phyloP scores from a whole-genome alignment of 2,888 invertebrate species.

The Herminia tarsipennalis region DNA sequence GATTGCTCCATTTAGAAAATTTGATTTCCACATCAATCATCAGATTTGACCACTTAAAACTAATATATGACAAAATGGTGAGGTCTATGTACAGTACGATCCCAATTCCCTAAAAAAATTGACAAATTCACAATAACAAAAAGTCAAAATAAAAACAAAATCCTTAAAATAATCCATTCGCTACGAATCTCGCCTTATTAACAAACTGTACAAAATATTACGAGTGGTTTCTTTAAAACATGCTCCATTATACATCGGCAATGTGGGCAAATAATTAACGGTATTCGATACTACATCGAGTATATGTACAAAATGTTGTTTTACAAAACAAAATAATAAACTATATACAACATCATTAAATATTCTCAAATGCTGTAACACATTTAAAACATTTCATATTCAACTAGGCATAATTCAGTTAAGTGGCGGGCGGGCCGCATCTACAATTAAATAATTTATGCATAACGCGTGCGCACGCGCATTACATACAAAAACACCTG shows the following conservation, averaged over 20 bases:
- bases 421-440: conserved; percentile 62
- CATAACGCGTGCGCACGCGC: conserved; percentile 41
- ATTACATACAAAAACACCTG: conserved; percentile 56
- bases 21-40: conserved; percentile 84
- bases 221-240: conserved; percentile 82
- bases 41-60: conserved; percentile 75
- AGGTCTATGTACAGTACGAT: conserved; percentile 87
- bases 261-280: conserved; percentile 75
- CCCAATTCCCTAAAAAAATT: conserved; percentile 90
- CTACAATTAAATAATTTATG: conserved; percentile 67
- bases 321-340: conserved; percentile 84
- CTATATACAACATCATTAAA: conserved; percentile 85
- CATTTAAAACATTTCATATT: conserved; percentile 85
- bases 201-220: conserved; percentile 83
- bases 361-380: conserved; percentile 86
- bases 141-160: conserved; percentile 75
- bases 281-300: conserved; percentile 61
- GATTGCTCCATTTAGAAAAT: conserved; percentile 85
- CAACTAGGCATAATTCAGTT: conserved; percentile 81
- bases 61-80: conserved; percentile 82
- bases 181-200: conserved; percentile 77
- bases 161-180: conserved; percentile 81
- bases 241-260: conserved; percentile 71
- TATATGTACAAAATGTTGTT: conserved; percentile 78
- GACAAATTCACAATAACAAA: conserved; percentile 89